Conservation (phyloP, 2,888 invertebrate species). For the Therioaphis trifolii region DNA sequence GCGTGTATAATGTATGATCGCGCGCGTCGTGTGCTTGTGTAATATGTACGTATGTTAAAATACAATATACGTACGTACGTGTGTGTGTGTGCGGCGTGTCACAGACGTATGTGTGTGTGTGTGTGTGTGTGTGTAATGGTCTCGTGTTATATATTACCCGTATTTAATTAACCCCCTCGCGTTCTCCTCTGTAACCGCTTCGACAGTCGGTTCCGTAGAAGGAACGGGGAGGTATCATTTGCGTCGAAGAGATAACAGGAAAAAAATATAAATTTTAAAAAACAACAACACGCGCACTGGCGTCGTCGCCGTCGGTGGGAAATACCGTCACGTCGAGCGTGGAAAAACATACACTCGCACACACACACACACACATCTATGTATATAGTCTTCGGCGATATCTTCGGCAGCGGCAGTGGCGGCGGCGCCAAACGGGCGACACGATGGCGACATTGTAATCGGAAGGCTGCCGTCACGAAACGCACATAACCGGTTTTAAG, state of each 20-base stretch:
- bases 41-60: too few relatives aligned
- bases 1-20: neutral
- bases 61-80: neutral
- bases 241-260: constrained; percentile 3
- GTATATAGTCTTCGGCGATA: constrained; percentile 5
- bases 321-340: constrained; percentile 18
- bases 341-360: constrained; percentile 41
- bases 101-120: neutral
- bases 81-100: neutral
- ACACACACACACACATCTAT: too few relatives aligned
- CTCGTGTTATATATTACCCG: neutral
- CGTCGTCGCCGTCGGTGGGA: constrained; percentile 29
- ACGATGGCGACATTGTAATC: constrained; percentile 59
- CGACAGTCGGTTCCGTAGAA: neutral
- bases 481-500: constrained; percentile 50
- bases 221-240: neutral
- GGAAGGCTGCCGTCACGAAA: constrained; percentile 52
- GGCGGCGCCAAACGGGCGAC: constrained; percentile 59
- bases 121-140: constrained; percentile 19
- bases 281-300: constrained; percentile 1
- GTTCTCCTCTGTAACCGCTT: neutral
- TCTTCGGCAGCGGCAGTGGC: constrained; percentile 22
- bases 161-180: constrained; percentile 17
- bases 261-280: neutral
- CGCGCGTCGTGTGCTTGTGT: too few relatives aligned